Evolutionary conservation across 2,888 invertebrate species (phyloP), one percentile per base, ranked within the genome.

Genomic region (Aphrophora alni): DNA sequence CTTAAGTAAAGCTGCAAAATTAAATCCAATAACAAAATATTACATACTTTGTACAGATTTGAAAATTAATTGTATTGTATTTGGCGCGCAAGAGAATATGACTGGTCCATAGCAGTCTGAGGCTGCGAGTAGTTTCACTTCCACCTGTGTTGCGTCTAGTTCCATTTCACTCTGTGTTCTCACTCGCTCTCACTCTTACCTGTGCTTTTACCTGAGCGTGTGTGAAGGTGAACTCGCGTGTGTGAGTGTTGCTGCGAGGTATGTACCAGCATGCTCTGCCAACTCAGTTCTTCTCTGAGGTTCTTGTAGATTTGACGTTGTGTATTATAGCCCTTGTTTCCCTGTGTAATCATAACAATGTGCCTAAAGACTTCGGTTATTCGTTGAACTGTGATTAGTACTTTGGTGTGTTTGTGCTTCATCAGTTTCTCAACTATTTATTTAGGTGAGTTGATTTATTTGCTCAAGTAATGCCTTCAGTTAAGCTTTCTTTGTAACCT

Each of bases 181-280:
- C 73, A 14, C 70, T 77, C 77, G 38, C 77, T 77, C 77, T 71
- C 78, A 51, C 71, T 78, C 78, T 78, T 78, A 78, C 78, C 78
- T 78, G 78, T 51, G 71, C 59, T 59, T 70, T 59, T 79, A 79
- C 78, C 78, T 79, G 78, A 33, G 17, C 71, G 59, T 59, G 59
- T 59, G 59, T 59, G 59, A 59, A 59, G 59, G 59, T 59, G 71
- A 71, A 26, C 71, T 71, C 28, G 71, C 71, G 71, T 28, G 71
- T 71, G 71, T 71, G 71, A 14, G 71, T 26, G 78, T 24, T 28
- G 24, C 59, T 21, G n/a, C 59, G 14, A 59, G 59, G 59, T 59
- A 74, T 78, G 71, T 78, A 70, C 78, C 78, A 73, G 78, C 44
- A 71, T 74, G 74, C 74, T 73, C 68, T 12, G 78, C 78, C 27